phyloP scores from a whole-genome alignment of 2,888 invertebrate genomes.

The Drosophila seclusa region DNA sequence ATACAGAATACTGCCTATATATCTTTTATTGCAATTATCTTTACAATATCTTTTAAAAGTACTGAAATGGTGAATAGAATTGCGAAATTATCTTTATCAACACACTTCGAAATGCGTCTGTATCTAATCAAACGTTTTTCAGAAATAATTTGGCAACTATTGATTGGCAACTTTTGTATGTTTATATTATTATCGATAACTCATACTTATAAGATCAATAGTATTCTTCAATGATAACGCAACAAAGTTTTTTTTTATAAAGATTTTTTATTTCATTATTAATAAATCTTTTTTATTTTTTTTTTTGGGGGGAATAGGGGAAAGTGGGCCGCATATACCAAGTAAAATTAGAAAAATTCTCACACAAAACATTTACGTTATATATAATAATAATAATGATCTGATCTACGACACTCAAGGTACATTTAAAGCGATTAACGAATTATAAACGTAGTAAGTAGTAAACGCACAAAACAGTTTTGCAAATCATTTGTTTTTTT shows the following conservation, averaged over 20 bases:
- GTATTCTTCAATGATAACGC: not conserved
- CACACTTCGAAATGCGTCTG: not conserved
- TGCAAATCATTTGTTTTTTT: conserved; percentile 13
- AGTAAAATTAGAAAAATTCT: conserved; percentile 49
- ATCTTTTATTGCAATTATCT: conserved; percentile 27
- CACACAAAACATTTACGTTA: conserved; percentile 51
- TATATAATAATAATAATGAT: conserved; percentile 42
- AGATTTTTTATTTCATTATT: conserved; percentile 48
- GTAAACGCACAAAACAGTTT: conserved; percentile 15
- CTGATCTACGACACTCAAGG: conserved; percentile 48
- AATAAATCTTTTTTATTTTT: conserved; percentile 35
- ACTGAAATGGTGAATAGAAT: not conserved
- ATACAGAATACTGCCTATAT: conserved; percentile 7
- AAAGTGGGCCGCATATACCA: conserved; percentile 43
- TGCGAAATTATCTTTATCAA: not conserved
- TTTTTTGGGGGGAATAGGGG: not conserved
- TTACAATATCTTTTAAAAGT: not conserved
- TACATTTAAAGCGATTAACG: conserved; percentile 39
- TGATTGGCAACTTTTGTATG: not conserved
- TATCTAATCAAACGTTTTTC: no score
- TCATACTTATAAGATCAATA: not conserved
- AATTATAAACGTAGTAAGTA: conserved; percentile 13
- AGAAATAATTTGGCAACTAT: not conserved
- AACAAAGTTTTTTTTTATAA: conserved; percentile 21
- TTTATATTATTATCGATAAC: not conserved